phyloP scores from a whole-genome alignment of 2,888 invertebrate species.

The Luperina testacea region DNA sequence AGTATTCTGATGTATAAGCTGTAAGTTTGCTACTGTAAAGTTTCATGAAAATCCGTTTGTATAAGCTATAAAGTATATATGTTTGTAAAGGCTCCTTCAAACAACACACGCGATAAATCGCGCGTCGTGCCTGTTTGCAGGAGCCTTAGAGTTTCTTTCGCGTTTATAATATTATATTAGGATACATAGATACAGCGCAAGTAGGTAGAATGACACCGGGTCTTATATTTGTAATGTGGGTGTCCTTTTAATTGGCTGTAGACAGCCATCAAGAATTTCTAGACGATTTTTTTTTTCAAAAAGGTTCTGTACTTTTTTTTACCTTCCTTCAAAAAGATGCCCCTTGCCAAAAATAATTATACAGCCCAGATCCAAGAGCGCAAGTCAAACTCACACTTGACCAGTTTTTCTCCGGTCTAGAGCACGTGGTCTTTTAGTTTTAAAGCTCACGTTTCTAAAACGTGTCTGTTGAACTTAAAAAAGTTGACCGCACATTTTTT shows the following conservation, averaged over 20 bases:
- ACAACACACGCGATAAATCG: no score
- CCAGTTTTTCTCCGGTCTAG: background rate
- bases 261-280: no score
- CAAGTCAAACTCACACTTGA: background rate
- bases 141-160: no score
- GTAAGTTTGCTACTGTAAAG: no score
- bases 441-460: slow-evolving; percentile 18
- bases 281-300: background rate
- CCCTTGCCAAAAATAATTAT: background rate
- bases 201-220: no score
- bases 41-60: no score
- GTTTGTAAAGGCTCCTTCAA: no score
- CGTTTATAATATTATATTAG: no score
- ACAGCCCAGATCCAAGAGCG: accelerated
- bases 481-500: slow-evolving; percentile 18
- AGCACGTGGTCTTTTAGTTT: background rate
- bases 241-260: background rate
- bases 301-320: background rate
- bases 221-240: background rate
- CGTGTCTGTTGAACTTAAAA: background rate
- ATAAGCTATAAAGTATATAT: no score
- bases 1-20: no score
- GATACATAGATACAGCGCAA: no score
- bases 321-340: background rate
- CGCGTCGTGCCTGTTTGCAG: no score